These are phyloP conservation scores for Synanthedon vespiformis DNA, from an alignment of 2,888 invertebrate species.

Conservation along the genomic window DNA sequence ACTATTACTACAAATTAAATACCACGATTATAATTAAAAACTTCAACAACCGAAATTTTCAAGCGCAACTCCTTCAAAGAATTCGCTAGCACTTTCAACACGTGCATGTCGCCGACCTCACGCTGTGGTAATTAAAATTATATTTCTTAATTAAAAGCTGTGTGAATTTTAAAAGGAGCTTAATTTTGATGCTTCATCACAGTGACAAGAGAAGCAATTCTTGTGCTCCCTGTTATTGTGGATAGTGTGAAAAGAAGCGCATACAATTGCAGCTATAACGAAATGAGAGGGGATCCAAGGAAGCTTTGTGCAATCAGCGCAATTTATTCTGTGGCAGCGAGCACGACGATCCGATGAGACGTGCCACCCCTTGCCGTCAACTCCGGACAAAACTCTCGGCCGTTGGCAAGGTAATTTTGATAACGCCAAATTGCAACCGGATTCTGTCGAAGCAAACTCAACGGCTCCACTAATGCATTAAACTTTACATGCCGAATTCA, in stretches of 20 bases:
- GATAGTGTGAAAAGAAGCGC: constrained; percentile 30
- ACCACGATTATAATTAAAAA: constrained; percentile 23
- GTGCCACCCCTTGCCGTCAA: constrained; percentile 19
- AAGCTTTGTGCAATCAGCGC: constrained; percentile 64
- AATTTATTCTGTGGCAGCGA: constrained; percentile 36
- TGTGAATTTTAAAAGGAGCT: constrained; percentile 7
- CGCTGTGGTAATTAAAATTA: constrained; percentile 6
- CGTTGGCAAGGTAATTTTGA: constrained; percentile 28
- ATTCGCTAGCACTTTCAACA: constrained; percentile 10
- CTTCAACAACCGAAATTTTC: constrained; percentile 16
- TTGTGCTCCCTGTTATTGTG: constrained; percentile 40
- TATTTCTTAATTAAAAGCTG: constrained; percentile 11
- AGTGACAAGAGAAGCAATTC: constrained; percentile 32
- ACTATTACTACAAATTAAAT: constrained; percentile 20
- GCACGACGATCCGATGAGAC: constrained; percentile 5
- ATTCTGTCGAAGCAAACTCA: constrained; percentile 27
- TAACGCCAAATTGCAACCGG: constrained; percentile 23
- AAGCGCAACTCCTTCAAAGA: constrained; percentile 14
- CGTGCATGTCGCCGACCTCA: constrained; percentile 10
- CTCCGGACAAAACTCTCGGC: constrained; percentile 15
- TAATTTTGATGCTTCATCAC: constrained; percentile 5
- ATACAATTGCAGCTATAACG: constrained; percentile 54
- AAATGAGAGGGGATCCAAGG: constrained; percentile 51
- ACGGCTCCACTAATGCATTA: constrained; percentile 4
- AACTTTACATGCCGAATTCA: neutral